These are phyloP conservation scores for Drosophila parthenogenetica DNA, from an alignment of 2,888 invertebrate genomes.

Conservation along the genomic window DNA sequence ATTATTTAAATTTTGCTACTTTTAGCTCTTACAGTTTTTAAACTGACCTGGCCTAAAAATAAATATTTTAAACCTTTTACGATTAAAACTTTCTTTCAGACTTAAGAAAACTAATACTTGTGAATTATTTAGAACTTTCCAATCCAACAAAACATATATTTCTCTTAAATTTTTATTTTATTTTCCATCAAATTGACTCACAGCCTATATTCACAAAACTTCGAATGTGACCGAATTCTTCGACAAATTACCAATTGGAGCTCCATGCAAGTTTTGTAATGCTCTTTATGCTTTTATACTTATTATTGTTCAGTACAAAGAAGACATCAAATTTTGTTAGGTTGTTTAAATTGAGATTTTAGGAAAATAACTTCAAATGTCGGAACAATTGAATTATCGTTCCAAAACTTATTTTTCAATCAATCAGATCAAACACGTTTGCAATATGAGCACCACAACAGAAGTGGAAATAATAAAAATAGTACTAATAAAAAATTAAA, in stretches of 20 bases:
- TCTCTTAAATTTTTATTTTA: too few species aligned
- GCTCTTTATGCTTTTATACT: too few species aligned
- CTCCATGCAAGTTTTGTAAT: slow-evolving; percentile 5
- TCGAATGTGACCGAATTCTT: slow-evolving; percentile 35
- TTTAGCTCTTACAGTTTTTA: too few species aligned
- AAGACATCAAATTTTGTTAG: slow-evolving; percentile 14
- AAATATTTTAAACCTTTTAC: too few species aligned
- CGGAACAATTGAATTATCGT: too few species aligned
- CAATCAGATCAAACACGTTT: slow-evolving; percentile 8
- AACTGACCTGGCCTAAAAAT: too few species aligned
- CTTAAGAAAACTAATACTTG: too few species aligned
- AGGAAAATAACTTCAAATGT: not conserved
- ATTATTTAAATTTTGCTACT: too few species aligned
- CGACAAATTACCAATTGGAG: not conserved
- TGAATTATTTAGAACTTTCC: too few species aligned
- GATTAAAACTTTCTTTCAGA: too few species aligned
- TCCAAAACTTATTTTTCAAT: slow-evolving; percentile 27
- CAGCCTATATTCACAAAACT: not conserved
- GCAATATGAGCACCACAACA: slow-evolving; percentile 5
- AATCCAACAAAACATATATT: too few species aligned
- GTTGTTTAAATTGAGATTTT: slow-evolving; percentile 22
- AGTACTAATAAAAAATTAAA: slow-evolving; percentile 1
- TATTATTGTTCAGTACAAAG: not conserved
- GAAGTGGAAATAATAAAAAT: not conserved
- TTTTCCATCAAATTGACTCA: not conserved